Evolutionary conservation across 2,888 invertebrate genomes (phyloP).

Genomic region (Andrena marginata): DNA sequence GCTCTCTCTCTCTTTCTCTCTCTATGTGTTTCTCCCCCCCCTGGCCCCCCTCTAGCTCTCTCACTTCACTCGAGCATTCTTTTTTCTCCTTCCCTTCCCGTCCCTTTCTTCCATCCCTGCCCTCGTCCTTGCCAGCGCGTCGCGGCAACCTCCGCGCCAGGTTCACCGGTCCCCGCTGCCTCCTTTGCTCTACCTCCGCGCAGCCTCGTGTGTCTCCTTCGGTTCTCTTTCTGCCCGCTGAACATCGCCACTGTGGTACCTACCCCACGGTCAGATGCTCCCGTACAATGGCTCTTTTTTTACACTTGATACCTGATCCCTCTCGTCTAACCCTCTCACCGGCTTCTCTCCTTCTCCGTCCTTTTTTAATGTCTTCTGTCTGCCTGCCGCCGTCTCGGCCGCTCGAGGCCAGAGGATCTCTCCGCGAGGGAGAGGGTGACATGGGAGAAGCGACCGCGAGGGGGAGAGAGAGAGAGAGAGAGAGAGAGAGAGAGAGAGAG

Average conservation of each 20-base stretch:
- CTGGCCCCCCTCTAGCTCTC: conserved; percentile 46
- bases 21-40: too few species aligned
- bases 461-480: neutral
- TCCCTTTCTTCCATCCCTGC: conserved; percentile 46
- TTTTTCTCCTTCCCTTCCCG: conserved; percentile 27
- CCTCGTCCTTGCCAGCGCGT: conserved; percentile 45
- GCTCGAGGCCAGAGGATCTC: conserved; percentile 6
- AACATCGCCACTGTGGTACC: conserved; percentile 70
- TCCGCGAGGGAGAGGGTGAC: conserved; percentile 25
- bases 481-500: neutral
- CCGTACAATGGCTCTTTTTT: conserved; percentile 82
- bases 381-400: conserved; percentile 9
- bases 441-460: conserved; percentile 11
- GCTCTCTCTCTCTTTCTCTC: conserved; percentile 37
- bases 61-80: conserved; percentile 41
- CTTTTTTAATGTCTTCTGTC: conserved; percentile 22
- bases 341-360: conserved; percentile 30
- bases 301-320: conserved; percentile 83
- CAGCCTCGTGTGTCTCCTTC: conserved; percentile 24
- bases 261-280: conserved; percentile 85
- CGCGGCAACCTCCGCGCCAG: conserved; percentile 61
- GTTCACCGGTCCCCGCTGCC: conserved; percentile 21
- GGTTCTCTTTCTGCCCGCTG: conserved; percentile 46
- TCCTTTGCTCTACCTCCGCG: conserved; percentile 7
- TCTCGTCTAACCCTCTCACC: conserved; percentile 71